Evolutionary conservation across 1,140 invertebrate genomes (phyloP).

Genomic region (Brachionus manjavacas): DNA sequence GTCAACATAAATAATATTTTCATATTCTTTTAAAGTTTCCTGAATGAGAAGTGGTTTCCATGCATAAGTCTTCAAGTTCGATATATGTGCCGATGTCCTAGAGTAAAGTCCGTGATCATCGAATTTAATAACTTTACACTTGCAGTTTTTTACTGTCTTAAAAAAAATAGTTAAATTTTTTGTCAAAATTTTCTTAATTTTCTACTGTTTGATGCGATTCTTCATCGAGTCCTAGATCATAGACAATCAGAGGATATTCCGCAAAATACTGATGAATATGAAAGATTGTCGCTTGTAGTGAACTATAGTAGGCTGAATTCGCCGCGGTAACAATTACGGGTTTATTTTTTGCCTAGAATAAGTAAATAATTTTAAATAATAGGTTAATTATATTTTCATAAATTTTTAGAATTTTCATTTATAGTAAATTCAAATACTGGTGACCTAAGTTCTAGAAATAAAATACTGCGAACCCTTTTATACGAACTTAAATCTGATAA

Average conservation of each 20-base stretch:
- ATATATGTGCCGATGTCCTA: neutral
- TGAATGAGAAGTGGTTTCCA: constrained; percentile 40
- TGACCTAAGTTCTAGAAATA: neutral
- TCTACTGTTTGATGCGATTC: neutral
- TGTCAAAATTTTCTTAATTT: neutral
- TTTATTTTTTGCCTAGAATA: neutral
- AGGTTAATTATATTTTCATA: neutral
- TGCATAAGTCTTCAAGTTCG: constrained; percentile 28
- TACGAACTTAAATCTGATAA: neutral
- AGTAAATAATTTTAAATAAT: neutral
- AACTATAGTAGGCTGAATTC: constrained; percentile 19
- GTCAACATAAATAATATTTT: constrained; percentile 20
- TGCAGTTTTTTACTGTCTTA: constrained; percentile 16
- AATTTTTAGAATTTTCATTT: neutral
- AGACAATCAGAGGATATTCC: constrained; percentile 7
- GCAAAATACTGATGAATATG: constrained; percentile 14
- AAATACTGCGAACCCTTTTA: neutral
- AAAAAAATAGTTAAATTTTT: neutral
- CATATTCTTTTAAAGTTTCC: constrained; percentile 25
- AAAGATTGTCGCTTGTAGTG: constrained; percentile 21
- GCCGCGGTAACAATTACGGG: constrained; percentile 36
- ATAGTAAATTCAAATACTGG: neutral
- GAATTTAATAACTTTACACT: constrained; percentile 25
- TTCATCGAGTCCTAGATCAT: constrained; percentile 16
- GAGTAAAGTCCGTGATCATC: neutral